Conservation (phyloP, 2,888 invertebrate species). For the Drosophila stalkeri region DNA sequence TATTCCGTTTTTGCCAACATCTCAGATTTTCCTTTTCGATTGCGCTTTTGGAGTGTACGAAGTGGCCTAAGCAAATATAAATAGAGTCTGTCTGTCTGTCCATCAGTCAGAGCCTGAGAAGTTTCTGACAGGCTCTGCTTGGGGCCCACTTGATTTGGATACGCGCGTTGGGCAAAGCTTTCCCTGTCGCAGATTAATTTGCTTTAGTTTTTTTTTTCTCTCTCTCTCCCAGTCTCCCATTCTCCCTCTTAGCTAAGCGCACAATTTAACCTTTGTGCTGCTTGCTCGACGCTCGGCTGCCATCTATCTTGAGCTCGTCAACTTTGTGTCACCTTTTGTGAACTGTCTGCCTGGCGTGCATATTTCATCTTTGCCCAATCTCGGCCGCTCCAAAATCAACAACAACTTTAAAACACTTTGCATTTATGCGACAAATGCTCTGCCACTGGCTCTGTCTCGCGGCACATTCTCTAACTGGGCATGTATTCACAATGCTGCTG, state of each 20-base stretch:
- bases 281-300: conserved; percentile 35
- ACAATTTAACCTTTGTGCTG: conserved; percentile 36
- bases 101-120: not conserved
- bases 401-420: conserved; percentile 70
- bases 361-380: conserved; percentile 49
- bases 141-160: conserved; percentile 3
- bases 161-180: not conserved
- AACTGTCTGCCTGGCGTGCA: conserved; percentile 34
- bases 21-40: not conserved
- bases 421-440: conserved; percentile 68
- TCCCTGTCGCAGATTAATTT: conserved; percentile 13
- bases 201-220: conserved; percentile 20
- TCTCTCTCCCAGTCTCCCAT: not conserved
- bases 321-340: conserved; percentile 52
- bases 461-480: not conserved
- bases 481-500: no score
- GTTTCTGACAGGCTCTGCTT: not conserved
- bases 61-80: conserved; percentile 11
- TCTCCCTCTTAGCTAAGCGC: not conserved
- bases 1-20: not conserved
- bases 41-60: not conserved
- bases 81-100: not conserved
- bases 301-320: conserved; percentile 57
- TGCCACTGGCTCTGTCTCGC: not conserved
- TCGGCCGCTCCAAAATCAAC: conserved; percentile 55